These are phyloP conservation scores for Galleria mellonella DNA, from an alignment of 1,140 invertebrate genomes.

Conservation along the genomic window DNA sequence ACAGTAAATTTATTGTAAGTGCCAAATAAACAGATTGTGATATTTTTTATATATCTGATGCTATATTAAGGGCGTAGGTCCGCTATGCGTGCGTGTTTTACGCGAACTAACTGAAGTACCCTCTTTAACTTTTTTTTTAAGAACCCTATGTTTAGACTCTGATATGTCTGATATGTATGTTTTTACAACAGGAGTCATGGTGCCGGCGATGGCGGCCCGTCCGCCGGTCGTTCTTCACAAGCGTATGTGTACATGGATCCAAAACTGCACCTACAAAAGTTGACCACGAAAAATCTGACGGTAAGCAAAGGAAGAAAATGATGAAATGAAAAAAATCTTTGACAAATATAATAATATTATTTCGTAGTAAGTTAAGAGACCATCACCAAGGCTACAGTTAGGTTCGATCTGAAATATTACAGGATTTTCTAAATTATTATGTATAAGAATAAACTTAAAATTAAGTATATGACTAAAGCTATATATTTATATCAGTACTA, in stretches of 20 bases:
- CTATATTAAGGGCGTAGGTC: too few species aligned
- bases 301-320: conserved; percentile 31
- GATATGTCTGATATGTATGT: not conserved
- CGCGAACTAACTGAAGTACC: too few species aligned
- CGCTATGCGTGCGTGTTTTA: too few species aligned
- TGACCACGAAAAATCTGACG: conserved; percentile 57
- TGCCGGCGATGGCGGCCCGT: conserved; percentile 66
- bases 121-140: too few species aligned
- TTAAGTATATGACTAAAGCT: conserved; percentile 31
- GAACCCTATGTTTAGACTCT: too few species aligned
- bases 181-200: conserved; percentile 67
- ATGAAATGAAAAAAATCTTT: conserved; percentile 6
- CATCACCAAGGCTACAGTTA: conserved; percentile 59
- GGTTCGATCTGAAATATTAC: conserved; percentile 31
- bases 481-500: conserved; percentile 31
- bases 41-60: too few species aligned
- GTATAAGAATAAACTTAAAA: conserved; percentile 18
- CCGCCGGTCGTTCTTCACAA: conserved; percentile 58
- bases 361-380: conserved; percentile 55
- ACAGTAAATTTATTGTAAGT: too few species aligned
- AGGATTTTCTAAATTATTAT: conserved; percentile 18
- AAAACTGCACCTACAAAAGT: conserved; percentile 55
- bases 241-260: conserved; percentile 52
- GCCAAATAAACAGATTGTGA: too few species aligned
- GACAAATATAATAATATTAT: conserved; percentile 31